Evolutionary conservation across 2,888 invertebrate species (phyloP).

Genomic region (Eugnorisma glareosa): DNA sequence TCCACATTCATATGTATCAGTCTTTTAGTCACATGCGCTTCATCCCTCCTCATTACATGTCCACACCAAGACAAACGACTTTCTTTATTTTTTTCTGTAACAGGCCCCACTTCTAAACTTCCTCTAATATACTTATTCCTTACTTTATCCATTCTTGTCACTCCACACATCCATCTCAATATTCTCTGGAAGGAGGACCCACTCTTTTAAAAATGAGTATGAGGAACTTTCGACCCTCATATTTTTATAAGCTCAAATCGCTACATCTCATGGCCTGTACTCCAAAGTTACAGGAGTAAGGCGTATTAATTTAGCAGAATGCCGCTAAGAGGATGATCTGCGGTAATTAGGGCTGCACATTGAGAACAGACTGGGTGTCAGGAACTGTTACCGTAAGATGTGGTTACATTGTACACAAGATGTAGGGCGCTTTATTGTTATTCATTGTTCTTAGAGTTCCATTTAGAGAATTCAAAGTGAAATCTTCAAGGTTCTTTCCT

Average conservation of each 20-base stretch:
- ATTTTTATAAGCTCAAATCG: constrained; percentile 11
- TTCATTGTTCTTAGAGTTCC: constrained; percentile 25
- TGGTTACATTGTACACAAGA: constrained; percentile 49
- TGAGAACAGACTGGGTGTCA: constrained; percentile 74
- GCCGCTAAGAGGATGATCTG: constrained; percentile 82
- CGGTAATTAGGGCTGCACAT: constrained; percentile 81
- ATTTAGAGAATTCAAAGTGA: not conserved
- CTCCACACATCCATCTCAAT: no score
- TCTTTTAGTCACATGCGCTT: no score
- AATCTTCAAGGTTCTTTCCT: not conserved
- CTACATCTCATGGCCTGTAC: constrained; percentile 39
- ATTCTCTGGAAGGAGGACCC: no score
- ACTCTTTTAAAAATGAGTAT: not conserved
- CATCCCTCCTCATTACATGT: no score
- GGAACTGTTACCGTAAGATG: constrained; percentile 68
- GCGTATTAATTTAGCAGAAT: constrained; percentile 79
- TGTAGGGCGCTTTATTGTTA: constrained; percentile 28
- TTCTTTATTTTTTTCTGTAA: no score
- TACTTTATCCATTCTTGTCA: no score
- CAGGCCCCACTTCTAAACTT: no score
- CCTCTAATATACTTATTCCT: no score
- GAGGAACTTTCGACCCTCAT: not conserved
- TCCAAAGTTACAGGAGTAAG: constrained; percentile 66
- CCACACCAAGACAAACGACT: no score
- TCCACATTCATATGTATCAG: no score